Evolutionary conservation across 1,140 invertebrate species (phyloP).

Genomic region (Tribolium madens): DNA sequence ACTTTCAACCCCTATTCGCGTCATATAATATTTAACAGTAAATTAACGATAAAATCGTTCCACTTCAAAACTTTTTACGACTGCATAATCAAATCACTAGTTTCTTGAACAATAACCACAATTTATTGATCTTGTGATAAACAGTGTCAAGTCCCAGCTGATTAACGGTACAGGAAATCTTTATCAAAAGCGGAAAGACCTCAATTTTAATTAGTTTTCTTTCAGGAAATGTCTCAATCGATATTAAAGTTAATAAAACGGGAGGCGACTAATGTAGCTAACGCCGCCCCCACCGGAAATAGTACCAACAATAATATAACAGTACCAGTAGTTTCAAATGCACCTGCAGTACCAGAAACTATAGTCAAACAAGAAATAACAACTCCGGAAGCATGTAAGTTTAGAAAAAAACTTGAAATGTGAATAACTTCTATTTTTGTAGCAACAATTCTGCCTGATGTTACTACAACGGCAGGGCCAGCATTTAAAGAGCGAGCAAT

Average conservation of each 20-base stretch:
- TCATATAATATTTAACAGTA: not conserved
- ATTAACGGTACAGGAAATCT: not conserved
- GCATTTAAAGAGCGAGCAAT: constrained; percentile 48
- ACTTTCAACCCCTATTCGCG: not conserved
- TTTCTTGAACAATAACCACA: not conserved
- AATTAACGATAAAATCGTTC: not conserved
- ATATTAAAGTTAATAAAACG: constrained; percentile 44
- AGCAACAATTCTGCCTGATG: not conserved
- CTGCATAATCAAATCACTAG: not conserved
- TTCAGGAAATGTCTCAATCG: constrained; percentile 21
- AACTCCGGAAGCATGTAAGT: not conserved
- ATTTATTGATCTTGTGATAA: constrained; percentile 9
- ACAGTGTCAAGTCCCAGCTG: not conserved
- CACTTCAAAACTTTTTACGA: not conserved
- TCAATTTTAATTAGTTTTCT: constrained; percentile 1
- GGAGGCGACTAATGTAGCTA: constrained; percentile 31
- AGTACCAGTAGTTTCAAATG: not conserved
- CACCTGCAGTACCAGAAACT: constrained; percentile 1
- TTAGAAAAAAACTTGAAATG: not conserved
- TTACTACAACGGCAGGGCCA: not conserved
- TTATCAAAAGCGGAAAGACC: constrained; percentile 14
- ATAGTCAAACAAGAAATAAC: constrained; percentile 1
- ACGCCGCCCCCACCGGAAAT: constrained; percentile 14
- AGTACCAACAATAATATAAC: constrained; percentile 39
- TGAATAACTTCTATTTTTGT: not conserved